A percentile compares a stretch with the other conserved stretches of the same genome.
These are phyloP conservation scores for Phrynocephalus guinanensis DNA, from an alignment of 2,797 vertebrate genomes.

Conservation along the genomic window DNA sequence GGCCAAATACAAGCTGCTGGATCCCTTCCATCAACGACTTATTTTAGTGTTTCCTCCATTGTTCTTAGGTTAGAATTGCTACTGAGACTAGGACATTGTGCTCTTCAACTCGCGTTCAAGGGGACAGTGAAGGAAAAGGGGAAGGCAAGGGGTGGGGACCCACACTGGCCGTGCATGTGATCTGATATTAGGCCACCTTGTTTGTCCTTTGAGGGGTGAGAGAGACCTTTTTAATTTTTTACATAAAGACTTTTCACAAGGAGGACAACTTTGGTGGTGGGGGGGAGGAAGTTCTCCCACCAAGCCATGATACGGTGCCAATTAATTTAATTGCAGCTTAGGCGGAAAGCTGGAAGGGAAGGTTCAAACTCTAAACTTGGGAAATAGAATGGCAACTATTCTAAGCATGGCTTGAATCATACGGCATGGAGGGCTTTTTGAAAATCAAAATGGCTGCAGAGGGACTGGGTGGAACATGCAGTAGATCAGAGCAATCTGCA, in stretches of 20 bases:
- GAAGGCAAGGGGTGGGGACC: slow-evolving; percentile 46
- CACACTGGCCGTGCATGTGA: slow-evolving; percentile 68
- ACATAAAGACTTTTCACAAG: slow-evolving; percentile 62
- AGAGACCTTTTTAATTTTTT: slow-evolving; percentile 67
- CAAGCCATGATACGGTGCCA: slow-evolving; percentile 52
- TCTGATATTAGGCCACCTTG: slow-evolving; percentile 55
- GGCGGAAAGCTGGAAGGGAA: slow-evolving; percentile 43
- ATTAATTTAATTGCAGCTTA: slow-evolving; percentile 64
- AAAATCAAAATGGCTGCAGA: slow-evolving; percentile 58
- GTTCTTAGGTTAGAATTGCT: too few relatives aligned
- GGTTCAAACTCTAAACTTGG: slow-evolving; percentile 43
- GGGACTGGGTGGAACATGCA: slow-evolving; percentile 51
- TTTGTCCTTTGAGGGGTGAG: slow-evolving; percentile 62
- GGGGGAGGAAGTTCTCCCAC: slow-evolving; percentile 63
- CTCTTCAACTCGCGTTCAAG: background rate
- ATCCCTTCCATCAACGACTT: too few relatives aligned
- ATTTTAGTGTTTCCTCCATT: too few relatives aligned
- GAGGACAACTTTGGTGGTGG: slow-evolving; percentile 49
- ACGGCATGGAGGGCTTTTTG: background rate
- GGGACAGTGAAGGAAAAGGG: background rate
- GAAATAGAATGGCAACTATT: slow-evolving; percentile 5
- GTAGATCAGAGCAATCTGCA: slow-evolving; percentile 53
- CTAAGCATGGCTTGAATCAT: slow-evolving; percentile 55
- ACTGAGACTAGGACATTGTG: too few relatives aligned
- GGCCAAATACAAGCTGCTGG: too few relatives aligned